These are phyloP conservation scores for Rhodophaea formosa DNA, from an alignment of 2,888 invertebrate species.

Conservation along the genomic window DNA sequence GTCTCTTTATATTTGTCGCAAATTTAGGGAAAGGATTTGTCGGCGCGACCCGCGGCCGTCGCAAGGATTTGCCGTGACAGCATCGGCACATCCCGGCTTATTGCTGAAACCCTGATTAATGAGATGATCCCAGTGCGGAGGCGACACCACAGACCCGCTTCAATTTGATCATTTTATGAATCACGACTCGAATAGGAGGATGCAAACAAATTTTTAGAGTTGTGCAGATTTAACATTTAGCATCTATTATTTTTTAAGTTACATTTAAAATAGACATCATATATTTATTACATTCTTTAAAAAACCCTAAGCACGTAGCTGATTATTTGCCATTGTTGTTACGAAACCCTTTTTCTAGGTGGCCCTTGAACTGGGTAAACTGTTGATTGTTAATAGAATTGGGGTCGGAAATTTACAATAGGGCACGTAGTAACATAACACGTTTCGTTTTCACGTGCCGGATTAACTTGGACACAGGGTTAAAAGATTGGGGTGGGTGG, in stretches of 20 bases:
- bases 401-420: conserved; percentile 64
- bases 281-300: background rate
- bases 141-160: conserved; percentile 34
- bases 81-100: conserved; percentile 74
- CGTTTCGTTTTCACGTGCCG: conserved; percentile 63
- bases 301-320: conserved; percentile 25
- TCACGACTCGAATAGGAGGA: background rate
- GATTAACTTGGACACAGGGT: conserved; percentile 46
- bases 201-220: too few relatives aligned
- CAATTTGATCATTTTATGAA: conserved; percentile 42
- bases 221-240: too few relatives aligned
- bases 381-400: conserved; percentile 60
- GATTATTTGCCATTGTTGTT: conserved; percentile 31
- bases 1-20: conserved; percentile 61
- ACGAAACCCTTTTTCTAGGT: conserved; percentile 46
- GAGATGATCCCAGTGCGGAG: conserved; percentile 55
- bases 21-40: conserved; percentile 71
- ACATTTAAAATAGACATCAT: too few relatives aligned
- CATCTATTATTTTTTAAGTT: background rate
- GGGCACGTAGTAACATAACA: conserved; percentile 60
- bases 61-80: conserved; percentile 69
- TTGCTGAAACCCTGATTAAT: conserved; percentile 74
- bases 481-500: conserved; percentile 32
- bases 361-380: conserved; percentile 54
- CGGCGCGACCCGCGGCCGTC: conserved; percentile 52